A percentile compares a stretch with the other conserved stretches of the same genome.
Conservation (phyloP, 1,140 invertebrate genomes). For the Pectinophora gossypiella region DNA sequence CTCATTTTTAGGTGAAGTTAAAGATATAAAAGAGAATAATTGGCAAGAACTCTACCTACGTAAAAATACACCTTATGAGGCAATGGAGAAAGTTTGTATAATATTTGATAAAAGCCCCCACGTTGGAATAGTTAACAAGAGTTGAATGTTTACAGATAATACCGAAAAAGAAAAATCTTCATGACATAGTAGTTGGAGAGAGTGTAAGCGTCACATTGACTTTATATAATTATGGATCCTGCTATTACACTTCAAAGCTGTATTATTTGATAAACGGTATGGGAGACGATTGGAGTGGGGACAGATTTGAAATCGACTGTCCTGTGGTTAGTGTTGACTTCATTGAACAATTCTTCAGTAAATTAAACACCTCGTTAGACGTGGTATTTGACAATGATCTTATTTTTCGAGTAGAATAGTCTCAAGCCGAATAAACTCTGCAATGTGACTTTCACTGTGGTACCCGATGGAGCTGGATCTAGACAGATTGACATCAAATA, state of each 20-base stretch:
- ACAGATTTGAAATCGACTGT: constrained; percentile 52
- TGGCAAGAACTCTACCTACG: neutral
- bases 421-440: constrained; percentile 52
- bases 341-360: no score
- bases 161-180: constrained; percentile 46
- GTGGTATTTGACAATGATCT: neutral
- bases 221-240: constrained; percentile 55
- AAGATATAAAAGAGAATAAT: no score
- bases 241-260: constrained; percentile 54
- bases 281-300: constrained; percentile 48
- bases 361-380: no score
- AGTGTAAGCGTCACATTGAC: constrained; percentile 34
- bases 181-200: constrained; percentile 52
- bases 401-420: constrained; percentile 40
- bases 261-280: constrained; percentile 47
- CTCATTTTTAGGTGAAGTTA: no score
- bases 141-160: constrained; percentile 54
- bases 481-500: constrained; percentile 53
- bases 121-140: neutral
- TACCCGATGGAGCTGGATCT: constrained; percentile 47
- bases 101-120: no score
- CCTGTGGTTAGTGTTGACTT: constrained; percentile 46
- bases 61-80: neutral
- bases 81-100: no score
- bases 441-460: constrained; percentile 43